A percentile compares a stretch with the other conserved stretches of the same genome.
Conservation (phyloP, 2,113 vertebrate species). For the Suricata suricatta region DNA sequence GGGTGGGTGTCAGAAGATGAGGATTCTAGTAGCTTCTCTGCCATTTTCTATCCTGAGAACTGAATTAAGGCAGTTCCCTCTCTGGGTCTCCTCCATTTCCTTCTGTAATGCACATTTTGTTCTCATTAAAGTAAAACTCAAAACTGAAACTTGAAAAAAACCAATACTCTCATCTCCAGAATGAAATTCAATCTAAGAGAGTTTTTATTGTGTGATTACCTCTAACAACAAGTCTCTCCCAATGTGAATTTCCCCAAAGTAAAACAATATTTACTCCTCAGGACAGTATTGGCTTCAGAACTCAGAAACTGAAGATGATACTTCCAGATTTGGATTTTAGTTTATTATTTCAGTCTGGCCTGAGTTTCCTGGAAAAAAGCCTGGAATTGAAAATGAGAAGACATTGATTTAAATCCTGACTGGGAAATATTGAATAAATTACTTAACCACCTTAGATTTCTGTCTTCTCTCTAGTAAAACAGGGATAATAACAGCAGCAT, state of each 20-base stretch:
- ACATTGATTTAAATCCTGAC: constrained; percentile 35
- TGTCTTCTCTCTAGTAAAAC: constrained; percentile 16
- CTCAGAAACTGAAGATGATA: neutral
- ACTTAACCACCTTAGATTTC: neutral
- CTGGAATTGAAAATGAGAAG: constrained; percentile 44
- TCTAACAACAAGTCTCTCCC: constrained; percentile 25
- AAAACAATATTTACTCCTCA: neutral
- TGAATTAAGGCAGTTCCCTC: neutral
- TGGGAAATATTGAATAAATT: constrained; percentile 27
- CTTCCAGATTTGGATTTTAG: neutral
- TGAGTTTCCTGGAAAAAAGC: constrained; percentile 6
- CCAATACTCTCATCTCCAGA: neutral
- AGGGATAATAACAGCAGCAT: neutral
- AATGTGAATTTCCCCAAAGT: constrained; percentile 17
- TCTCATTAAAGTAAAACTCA: constrained; percentile 45
- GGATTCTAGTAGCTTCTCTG: neutral
- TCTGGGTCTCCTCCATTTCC: neutral
- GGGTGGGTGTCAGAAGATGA: neutral
- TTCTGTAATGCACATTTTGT: constrained; percentile 20
- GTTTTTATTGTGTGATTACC: neutral
- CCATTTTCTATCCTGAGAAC: neutral
- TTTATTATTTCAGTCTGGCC: constrained; percentile 39
- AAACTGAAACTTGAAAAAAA: constrained; percentile 14
- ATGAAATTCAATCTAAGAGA: constrained; percentile 46
- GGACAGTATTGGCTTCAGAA: neutral